Evolutionary conservation across 1,140 invertebrate species (phyloP).

Genomic region (Lasaia peninsularis): DNA sequence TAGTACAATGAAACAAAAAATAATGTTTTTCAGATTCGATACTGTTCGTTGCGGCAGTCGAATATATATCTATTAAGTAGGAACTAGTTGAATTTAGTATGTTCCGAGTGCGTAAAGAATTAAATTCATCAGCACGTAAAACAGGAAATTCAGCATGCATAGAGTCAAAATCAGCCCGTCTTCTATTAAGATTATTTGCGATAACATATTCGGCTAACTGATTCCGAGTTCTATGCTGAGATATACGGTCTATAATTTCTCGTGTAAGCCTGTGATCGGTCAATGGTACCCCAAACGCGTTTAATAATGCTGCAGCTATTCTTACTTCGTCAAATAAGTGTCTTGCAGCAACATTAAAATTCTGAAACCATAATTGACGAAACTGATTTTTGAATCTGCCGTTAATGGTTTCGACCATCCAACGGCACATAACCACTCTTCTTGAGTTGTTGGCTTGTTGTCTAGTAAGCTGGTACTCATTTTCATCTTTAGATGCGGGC

Average conservation of each 20-base stretch:
- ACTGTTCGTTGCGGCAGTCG: no score
- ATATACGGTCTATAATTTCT: neutral
- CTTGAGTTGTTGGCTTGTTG: constrained; percentile 3
- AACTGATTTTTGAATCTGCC: constrained; percentile 10
- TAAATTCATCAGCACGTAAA: neutral
- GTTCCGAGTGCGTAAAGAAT: neutral
- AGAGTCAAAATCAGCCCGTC: neutral
- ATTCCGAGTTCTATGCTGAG: neutral
- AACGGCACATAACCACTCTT: neutral
- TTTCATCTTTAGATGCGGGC: neutral
- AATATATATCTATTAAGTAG: no score
- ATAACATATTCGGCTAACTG: neutral
- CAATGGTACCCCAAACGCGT: neutral
- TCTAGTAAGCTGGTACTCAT: constrained; percentile 1
- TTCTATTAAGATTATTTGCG: neutral
- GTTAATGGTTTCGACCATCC: constrained; percentile 1
- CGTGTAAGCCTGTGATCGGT: neutral
- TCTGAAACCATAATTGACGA: neutral
- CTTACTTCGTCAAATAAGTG: constrained; percentile 7
- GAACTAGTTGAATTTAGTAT: constrained; percentile 6
- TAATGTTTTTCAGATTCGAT: no score
- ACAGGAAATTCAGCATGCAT: neutral
- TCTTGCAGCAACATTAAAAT: neutral
- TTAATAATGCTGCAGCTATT: neutral
- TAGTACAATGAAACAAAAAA: no score